Conservation (phyloP, 2,113 vertebrate species). For the Brevimyrus niger region DNA sequence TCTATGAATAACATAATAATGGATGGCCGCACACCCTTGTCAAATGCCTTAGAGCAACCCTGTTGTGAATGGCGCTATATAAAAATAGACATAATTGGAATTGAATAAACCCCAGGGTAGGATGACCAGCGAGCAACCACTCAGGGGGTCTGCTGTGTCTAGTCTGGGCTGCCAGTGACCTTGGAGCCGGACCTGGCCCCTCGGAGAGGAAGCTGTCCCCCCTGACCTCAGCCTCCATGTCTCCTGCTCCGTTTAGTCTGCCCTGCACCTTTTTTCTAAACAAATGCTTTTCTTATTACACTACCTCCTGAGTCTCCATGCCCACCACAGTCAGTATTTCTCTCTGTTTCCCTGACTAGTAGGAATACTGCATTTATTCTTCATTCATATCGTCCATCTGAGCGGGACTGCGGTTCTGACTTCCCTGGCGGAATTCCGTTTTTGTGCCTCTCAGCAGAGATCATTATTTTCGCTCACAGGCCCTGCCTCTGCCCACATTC, state of each 20-base stretch:
- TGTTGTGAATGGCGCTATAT: background rate
- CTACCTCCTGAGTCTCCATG: background rate
- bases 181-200: background rate
- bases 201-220: background rate
- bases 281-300: background rate
- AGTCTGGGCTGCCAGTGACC: background rate
- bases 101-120: background rate
- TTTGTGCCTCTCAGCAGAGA: background rate
- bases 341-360: background rate
- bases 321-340: background rate
- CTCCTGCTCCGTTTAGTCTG: background rate
- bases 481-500: background rate
- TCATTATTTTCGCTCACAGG: background rate
- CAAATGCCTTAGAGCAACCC: background rate
- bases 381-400: background rate
- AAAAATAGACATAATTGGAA: background rate
- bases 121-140: background rate
- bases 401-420: background rate
- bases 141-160: background rate
- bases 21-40: background rate
- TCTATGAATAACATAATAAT: background rate
- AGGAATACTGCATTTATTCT: background rate
- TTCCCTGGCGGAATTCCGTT: background rate
- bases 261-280: background rate
- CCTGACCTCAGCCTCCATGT: background rate